Evolutionary conservation across 2,113 vertebrate genomes (phyloP).

Genomic region (Hippocampus barbouri): DNA sequence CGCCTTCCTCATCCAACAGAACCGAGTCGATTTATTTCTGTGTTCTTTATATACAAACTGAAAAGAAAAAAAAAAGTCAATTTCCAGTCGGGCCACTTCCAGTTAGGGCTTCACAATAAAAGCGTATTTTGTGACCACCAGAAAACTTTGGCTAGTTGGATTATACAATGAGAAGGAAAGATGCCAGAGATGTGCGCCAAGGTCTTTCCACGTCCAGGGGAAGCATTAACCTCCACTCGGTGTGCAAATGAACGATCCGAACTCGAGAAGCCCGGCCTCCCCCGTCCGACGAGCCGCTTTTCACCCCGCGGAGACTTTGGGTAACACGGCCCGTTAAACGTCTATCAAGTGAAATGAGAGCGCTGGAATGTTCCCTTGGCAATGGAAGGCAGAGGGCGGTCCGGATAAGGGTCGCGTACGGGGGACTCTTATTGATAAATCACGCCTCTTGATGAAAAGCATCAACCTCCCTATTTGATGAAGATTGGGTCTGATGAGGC

Average conservation of each 20-base stretch:
- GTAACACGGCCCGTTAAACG: constrained; percentile 25
- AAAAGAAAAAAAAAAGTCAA: too few relatives aligned
- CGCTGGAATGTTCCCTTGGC: constrained; percentile 26
- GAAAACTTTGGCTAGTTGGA: neutral
- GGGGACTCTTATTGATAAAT: constrained; percentile 34
- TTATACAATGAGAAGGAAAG: neutral
- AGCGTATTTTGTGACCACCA: too few relatives aligned
- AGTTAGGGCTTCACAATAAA: too few relatives aligned
- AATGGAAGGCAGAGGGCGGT: constrained; percentile 17
- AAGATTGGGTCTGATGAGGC: constrained; percentile 22
- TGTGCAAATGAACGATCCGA: constrained; percentile 38
- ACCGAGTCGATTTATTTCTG: too few relatives aligned
- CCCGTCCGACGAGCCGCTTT: too few relatives aligned
- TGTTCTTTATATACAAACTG: too few relatives aligned
- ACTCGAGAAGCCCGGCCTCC: constrained; percentile 44
- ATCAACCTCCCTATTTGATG: constrained; percentile 43
- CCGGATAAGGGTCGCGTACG: constrained; percentile 19
- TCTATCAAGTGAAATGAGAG: constrained; percentile 38
- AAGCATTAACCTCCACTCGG: constrained; percentile 43
- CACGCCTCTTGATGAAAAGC: constrained; percentile 35
- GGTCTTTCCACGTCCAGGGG: neutral
- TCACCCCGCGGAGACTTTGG: too few relatives aligned
- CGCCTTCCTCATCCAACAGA: too few relatives aligned
- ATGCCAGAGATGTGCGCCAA: neutral
- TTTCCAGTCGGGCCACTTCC: too few relatives aligned